Evolutionary conservation across 2,113 vertebrate genomes (phyloP).

Genomic region (Plecturocebus donacophilus): DNA sequence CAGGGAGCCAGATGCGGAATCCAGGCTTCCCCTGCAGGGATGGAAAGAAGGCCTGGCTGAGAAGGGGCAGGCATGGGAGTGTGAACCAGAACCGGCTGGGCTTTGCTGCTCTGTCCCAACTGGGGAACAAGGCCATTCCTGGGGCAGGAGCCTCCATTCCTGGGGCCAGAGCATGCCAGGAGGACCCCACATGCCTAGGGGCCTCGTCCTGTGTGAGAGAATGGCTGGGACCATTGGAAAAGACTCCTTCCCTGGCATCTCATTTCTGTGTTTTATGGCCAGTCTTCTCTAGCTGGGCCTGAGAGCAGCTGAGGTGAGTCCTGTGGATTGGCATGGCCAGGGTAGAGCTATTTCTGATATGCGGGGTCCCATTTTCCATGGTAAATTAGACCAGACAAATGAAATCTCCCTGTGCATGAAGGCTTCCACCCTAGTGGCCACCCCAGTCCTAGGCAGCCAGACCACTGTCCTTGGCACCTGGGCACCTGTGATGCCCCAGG

Average conservation of each 20-base stretch:
- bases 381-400: background rate
- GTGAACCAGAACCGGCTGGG: background rate
- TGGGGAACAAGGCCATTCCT: background rate
- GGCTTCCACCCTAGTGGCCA: background rate
- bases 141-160: background rate
- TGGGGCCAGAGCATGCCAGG: background rate
- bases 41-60: background rate
- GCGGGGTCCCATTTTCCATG: background rate
- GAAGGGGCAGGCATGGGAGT: background rate
- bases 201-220: background rate
- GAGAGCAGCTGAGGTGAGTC: background rate
- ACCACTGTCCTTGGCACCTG: background rate
- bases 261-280: background rate
- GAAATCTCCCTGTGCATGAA: background rate
- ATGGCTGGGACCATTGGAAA: background rate
- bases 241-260: background rate
- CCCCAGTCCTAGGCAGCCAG: no score
- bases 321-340: background rate
- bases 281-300: background rate
- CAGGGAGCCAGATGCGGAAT: no score
- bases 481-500: rapidly evolving
- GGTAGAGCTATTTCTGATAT: background rate
- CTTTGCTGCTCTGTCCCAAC: no score
- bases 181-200: background rate
- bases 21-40: background rate